phyloP scores from a whole-genome alignment of 2,888 invertebrate species.

The Macaria notata region DNA sequence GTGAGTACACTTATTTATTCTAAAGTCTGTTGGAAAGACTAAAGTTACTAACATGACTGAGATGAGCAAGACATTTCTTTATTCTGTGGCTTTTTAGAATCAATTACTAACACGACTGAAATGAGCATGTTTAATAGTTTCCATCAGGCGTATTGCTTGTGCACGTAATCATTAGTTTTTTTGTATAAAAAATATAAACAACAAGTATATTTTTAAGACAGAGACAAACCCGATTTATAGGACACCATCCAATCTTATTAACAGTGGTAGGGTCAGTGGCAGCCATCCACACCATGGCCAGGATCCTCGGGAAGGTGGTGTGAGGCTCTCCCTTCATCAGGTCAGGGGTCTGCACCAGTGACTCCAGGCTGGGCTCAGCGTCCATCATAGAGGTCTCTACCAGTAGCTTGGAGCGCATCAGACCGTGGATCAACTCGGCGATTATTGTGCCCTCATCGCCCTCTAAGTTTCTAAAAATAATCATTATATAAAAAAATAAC shows the following conservation, averaged over 20 bases:
- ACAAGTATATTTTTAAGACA: too few species aligned
- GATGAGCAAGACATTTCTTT: too few species aligned
- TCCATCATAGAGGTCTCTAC: conserved; percentile 62
- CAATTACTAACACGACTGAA: too few species aligned
- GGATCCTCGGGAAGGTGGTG: conserved; percentile 61
- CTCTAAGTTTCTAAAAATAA: conserved; percentile 58
- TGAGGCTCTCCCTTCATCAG: conserved; percentile 69
- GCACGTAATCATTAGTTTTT: too few species aligned
- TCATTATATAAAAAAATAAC: too few species aligned
- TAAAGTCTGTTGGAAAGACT: too few species aligned
- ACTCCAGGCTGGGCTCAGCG: conserved; percentile 61
- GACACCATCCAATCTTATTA: conserved; percentile 35
- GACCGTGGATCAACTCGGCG: conserved; percentile 51
- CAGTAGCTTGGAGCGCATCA: conserved; percentile 56
- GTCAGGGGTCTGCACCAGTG: conserved; percentile 60
- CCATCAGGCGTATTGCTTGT: too few species aligned
- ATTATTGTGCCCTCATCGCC: conserved; percentile 61
- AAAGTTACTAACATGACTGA: too few species aligned
- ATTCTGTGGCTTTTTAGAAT: too few species aligned
- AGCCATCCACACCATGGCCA: conserved; percentile 62
- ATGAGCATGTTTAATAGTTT: too few species aligned
- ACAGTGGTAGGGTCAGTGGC: conserved; percentile 53
- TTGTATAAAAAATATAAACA: too few species aligned
- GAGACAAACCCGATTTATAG: conserved; percentile 50
- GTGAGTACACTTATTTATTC: too few species aligned